Evolutionary conservation across 2,888 invertebrate genomes (phyloP).

Genomic region (Junonia oenone): DNA sequence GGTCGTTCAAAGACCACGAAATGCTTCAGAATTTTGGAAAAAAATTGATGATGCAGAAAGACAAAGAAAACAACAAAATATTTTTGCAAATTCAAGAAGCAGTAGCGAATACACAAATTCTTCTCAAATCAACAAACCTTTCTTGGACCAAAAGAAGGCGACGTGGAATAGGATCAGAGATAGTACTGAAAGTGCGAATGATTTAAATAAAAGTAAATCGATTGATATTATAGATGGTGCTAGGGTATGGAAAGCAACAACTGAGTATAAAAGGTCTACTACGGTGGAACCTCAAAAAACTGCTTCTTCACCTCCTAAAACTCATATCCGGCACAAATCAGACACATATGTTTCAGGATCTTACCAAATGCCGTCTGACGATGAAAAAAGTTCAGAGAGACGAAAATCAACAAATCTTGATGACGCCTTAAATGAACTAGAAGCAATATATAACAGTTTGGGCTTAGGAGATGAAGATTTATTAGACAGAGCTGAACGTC

Average conservation of each 20-base stretch:
- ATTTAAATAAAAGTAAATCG: conserved; percentile 53
- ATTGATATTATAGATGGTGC: conserved; percentile 50
- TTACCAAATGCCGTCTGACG: conserved; percentile 66
- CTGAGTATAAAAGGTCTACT: conserved; percentile 66
- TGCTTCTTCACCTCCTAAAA: conserved; percentile 58
- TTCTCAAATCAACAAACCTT: conserved; percentile 42
- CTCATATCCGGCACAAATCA: conserved; percentile 68
- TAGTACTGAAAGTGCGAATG: conserved; percentile 44
- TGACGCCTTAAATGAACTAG: conserved; percentile 92
- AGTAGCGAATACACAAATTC: conserved; percentile 60
- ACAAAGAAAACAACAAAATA: conserved; percentile 55
- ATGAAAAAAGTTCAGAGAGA: conserved; percentile 70
- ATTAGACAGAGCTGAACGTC: conserved; percentile 87
- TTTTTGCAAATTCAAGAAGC: conserved; percentile 55
- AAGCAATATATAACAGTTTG: conserved; percentile 93
- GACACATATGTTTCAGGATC: conserved; percentile 59
- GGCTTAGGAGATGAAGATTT: conserved; percentile 91
- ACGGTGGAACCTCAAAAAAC: conserved; percentile 59
- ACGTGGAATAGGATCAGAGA: conserved; percentile 24
- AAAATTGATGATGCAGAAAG: conserved; percentile 78
- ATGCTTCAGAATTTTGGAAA: conserved; percentile 83
- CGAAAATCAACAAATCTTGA: conserved; percentile 89
- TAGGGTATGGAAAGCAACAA: conserved; percentile 71
- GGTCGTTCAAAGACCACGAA: conserved; percentile 62
- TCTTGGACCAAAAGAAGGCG: conserved; percentile 27